Base-by-base conservation (phyloP, 2,113 vertebrate genomes). In the Onychostoma macrolepis region DNA sequence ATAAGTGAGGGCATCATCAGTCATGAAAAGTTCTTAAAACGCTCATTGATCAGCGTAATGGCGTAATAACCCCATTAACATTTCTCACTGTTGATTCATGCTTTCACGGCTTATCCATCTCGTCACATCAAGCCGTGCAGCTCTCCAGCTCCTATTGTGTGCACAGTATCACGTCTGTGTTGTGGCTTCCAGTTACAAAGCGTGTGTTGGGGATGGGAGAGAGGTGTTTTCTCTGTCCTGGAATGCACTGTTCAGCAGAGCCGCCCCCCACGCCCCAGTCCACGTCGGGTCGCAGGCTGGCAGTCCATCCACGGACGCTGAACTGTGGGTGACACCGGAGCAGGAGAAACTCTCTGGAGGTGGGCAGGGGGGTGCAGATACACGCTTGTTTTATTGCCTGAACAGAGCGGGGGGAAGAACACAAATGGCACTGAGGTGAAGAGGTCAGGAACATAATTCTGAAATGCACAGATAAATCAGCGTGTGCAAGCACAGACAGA, bases 371-470 rank as follows among this genome's bases (percentile, higher is more conserved):
- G 85, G 89, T 72, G 83, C 82, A 89, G 82, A 87, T 87, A 87
- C 80, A 48, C 69, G 79, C 86, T 90, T 88, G 89, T 91, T 91
- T 94, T 93, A 94, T 93, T 91, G 94, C 92, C 92, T 90, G 93
- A 92, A 92, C 92, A 91, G 92, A 93, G 92, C 88, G 81, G 90
- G 88, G 86, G 91, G 90, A 90, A 90, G 89, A 88, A 93, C 94
- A 94, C 95, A 95, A 95, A 95, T 95, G 94, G 95, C 87, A 7
- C 80, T 4, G 90, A 91, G 94, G 93, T 95, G 89, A 93, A 94
- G 92, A 93, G 95, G 94, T 95, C 91, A 2, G 89, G 88, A 92
- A 91, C 92, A 94, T 93, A 93, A 93, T 95, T 95, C 91, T 90
- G 92, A 93, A 93, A 92, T 92, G 91, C 89, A 89, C 93, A 94